Evolutionary conservation across 2,888 invertebrate species (phyloP).

Genomic region (Dastarcus helophoroides): DNA sequence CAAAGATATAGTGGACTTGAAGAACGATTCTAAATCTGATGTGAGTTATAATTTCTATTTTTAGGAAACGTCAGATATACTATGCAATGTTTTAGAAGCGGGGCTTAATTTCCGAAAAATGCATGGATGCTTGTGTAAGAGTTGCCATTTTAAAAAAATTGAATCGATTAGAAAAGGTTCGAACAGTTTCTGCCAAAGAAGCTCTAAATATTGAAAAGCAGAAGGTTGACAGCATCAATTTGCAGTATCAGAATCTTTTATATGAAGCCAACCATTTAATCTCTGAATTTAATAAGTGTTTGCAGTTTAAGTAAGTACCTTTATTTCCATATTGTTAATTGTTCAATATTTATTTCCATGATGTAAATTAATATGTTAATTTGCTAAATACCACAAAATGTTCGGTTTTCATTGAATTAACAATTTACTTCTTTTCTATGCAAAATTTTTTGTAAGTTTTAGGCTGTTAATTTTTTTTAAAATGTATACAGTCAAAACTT

Average conservation of each 20-base stretch:
- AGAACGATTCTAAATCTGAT: conserved; percentile 45
- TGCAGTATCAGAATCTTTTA: conserved; percentile 83
- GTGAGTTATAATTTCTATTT: conserved; percentile 29
- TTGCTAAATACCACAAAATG: too few relatives aligned
- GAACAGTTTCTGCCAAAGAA: conserved; percentile 73
- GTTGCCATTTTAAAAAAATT: conserved; percentile 80
- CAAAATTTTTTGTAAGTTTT: too few relatives aligned
- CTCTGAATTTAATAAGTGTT: conserved; percentile 88
- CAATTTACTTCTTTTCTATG: too few relatives aligned
- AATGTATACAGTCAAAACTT: too few relatives aligned
- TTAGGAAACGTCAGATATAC: conserved; percentile 4
- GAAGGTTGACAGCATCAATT: conserved; percentile 78
- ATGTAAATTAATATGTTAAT: too few relatives aligned
- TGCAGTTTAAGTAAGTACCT: conserved; percentile 70
- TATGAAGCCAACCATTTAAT: conserved; percentile 91
- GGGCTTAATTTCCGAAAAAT: conserved; percentile 53
- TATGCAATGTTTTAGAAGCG: conserved; percentile 35
- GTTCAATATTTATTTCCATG: conserved; percentile 5
- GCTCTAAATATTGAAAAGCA: conserved; percentile 72
- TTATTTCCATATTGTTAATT: conserved; percentile 8
- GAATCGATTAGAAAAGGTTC: conserved; percentile 81
- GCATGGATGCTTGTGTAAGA: conserved; percentile 61
- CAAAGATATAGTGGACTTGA: conserved; percentile 55
- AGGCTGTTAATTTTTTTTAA: too few relatives aligned
- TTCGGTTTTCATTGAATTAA: too few relatives aligned